Base-by-base conservation (phyloP, 2,888 invertebrate genomes). In the Cheilosia soror region DNA sequence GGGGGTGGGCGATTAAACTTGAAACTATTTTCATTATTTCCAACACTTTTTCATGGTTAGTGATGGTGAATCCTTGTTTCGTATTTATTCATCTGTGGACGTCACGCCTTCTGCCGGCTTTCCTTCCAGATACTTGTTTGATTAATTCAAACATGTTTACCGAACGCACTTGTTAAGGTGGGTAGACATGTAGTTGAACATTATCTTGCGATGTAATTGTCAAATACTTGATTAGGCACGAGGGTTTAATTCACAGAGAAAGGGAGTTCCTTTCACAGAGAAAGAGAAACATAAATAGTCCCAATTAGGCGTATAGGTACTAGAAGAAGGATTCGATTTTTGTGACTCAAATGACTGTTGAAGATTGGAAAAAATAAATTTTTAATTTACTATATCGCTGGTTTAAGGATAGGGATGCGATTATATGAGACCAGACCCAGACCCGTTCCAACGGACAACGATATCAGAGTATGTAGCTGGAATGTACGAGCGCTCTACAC, bases 11-110 rank as follows among this genome's bases (percentile, higher is more conserved):
- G 3, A 27, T 31, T 78, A 44, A 29, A 42, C 49, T 62, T 27
- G 62, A 80, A 85, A 85, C 79, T 85, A 85, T 85, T 85, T 80
- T 77, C 85, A 85, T 85, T 85, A 80, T 66, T 71, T 76, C 2
- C 79, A 85, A 76, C 76, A 80, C 71, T 79, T 79, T 84, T 75
- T 60, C 9, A 15, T 15, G 49, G 5, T 25, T 25, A 4, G 7
- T 29, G 40, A 11, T 60, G 25, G 53, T 33, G 75, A 33, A 62
- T 53, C 47, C 37, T 78, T 83, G 13, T n/a, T n/a, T 44, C 13
- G 44, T 44, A 51, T 83, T 73, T 83, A 65, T 76, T 85, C 76
- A 76, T 72, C 63, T 72, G 57, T 58, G 76, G 55, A 29, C 75
- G 75, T 80, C 76, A 71, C 20, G 20, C 75, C 84, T 80, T 71